A percentile compares a stretch with the other conserved stretches of the same genome.
Conservation (phyloP, 2,888 invertebrate genomes). For the Chloroclysta siterata region DNA sequence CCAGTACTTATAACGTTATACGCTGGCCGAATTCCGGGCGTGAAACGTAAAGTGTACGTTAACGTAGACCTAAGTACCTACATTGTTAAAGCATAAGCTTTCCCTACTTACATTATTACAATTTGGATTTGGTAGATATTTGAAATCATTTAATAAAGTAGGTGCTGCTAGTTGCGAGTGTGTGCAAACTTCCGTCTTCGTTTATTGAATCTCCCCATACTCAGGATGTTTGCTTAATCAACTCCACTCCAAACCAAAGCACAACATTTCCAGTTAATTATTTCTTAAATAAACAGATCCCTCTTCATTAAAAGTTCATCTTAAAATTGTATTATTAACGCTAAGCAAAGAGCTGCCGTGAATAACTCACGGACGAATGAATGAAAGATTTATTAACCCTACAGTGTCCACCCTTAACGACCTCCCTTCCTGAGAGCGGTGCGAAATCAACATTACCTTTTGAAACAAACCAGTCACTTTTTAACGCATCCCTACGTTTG, state of each 20-base stretch:
- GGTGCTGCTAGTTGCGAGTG: neutral
- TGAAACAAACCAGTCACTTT: slow-evolving; percentile 57
- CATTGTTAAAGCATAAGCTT: neutral
- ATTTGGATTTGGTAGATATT: slow-evolving; percentile 5
- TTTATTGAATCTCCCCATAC: slow-evolving; percentile 8
- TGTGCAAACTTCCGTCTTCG: slow-evolving; percentile 12
- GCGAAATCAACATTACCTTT: slow-evolving; percentile 47
- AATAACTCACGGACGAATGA: slow-evolving; percentile 54
- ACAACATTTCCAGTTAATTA: slow-evolving; percentile 38
- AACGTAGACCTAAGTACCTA: neutral
- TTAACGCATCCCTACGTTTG: slow-evolving; percentile 64
- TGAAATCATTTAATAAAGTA: slow-evolving; percentile 1
- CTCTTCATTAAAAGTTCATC: slow-evolving; percentile 42
- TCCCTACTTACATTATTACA: neutral
- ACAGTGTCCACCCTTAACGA: slow-evolving; percentile 54
- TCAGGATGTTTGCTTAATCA: slow-evolving; percentile 21
- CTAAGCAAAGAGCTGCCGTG: slow-evolving; percentile 48
- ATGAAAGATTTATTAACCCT: slow-evolving; percentile 54
- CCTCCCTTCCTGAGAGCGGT: slow-evolving; percentile 49
- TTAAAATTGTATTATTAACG: slow-evolving; percentile 44
- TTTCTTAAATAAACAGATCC: slow-evolving; percentile 39
- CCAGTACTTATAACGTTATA: neutral
- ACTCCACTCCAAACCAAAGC: slow-evolving; percentile 21
- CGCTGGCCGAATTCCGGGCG: neutral
- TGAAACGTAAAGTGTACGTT: neutral